Conservation (phyloP, 2,888 invertebrate genomes). For the Xylocampa areola region DNA sequence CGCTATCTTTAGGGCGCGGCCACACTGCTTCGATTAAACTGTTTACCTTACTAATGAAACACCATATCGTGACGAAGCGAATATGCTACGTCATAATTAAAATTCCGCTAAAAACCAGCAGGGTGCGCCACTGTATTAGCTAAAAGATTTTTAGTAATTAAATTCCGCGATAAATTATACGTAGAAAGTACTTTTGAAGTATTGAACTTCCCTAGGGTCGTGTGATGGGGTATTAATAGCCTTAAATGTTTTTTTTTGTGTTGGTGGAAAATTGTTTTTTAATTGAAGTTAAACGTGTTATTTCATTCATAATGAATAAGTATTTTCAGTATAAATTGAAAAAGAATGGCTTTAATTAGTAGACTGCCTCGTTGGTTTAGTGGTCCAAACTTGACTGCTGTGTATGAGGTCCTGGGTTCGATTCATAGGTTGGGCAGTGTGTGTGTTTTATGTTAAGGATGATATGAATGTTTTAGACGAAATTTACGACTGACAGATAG, state of each 20-base stretch:
- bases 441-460: too few species aligned
- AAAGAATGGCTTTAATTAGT: too few species aligned
- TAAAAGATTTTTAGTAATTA: conserved; percentile 79
- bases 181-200: conserved; percentile 54
- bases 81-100: conserved; percentile 74
- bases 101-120: conserved; percentile 69
- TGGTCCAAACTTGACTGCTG: too few species aligned
- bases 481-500: too few species aligned
- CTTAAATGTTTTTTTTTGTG: conserved; percentile 13
- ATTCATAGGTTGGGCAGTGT: too few species aligned
- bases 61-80: conserved; percentile 74
- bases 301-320: too few species aligned
- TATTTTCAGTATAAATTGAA: too few species aligned
- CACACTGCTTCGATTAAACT: conserved; percentile 78
- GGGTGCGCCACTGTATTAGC: conserved; percentile 69
- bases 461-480: too few species aligned
- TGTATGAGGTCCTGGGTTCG: too few species aligned
- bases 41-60: conserved; percentile 85
- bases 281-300: conserved; percentile 19
- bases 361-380: too few species aligned
- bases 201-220: conserved; percentile 43
- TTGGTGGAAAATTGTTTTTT: conserved; percentile 25
- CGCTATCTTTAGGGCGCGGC: conserved; percentile 71
- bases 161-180: conserved; percentile 66
- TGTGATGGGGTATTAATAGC: conserved; percentile 35